phyloP scores from a whole-genome alignment of 2,113 vertebrate genomes.

The Alosa alosa region DNA sequence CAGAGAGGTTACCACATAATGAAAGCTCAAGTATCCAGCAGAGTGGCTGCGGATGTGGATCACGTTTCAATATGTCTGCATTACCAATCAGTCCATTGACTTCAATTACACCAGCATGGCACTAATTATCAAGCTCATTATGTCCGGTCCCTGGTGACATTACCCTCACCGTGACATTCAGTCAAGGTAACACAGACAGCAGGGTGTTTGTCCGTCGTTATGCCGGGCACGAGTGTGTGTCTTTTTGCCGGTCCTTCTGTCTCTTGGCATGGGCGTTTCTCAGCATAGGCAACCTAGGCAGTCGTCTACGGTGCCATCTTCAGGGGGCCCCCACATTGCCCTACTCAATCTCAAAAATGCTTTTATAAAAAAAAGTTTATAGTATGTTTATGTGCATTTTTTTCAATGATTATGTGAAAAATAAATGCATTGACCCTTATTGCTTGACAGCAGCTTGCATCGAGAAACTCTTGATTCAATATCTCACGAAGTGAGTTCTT shows the following conservation, averaged over 20 bases:
- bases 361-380: too few species aligned
- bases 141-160: conserved; percentile 22
- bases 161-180: conserved; percentile 36
- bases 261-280: neutral
- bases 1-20: conserved; percentile 12
- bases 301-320: too few species aligned
- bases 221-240: neutral
- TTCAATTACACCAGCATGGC: conserved; percentile 25
- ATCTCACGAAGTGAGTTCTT: too few species aligned
- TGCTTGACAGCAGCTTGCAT: too few species aligned
- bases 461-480: too few species aligned
- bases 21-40: neutral
- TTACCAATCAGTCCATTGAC: conserved; percentile 39
- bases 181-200: conserved; percentile 21
- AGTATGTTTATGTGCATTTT: too few species aligned
- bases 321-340: too few species aligned
- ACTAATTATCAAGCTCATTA: conserved; percentile 42
- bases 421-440: too few species aligned
- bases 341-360: too few species aligned
- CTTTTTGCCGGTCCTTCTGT: too few species aligned
- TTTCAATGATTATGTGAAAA: too few species aligned
- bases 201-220: neutral
- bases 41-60: conserved; percentile 9
- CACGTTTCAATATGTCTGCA: conserved; percentile 33
- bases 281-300: neutral